phyloP scores from a whole-genome alignment of 2,797 vertebrate genomes.

The Rachycentron canadum region DNA sequence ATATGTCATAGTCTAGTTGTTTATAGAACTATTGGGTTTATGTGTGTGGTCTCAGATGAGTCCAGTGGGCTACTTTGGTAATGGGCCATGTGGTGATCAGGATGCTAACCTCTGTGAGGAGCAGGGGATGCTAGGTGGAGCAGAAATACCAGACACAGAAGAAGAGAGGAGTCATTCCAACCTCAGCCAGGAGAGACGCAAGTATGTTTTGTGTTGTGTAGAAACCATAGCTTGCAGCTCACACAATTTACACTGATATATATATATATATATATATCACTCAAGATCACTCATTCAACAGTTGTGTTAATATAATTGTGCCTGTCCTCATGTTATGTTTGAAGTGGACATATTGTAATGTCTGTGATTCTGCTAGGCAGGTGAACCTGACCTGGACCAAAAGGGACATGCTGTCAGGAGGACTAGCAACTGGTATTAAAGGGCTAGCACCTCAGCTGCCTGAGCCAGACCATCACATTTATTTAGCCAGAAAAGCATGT shows the following conservation, averaged over 20 bases:
- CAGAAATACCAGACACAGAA: constrained; percentile 73
- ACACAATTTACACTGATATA: background rate
- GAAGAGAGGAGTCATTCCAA: constrained; percentile 66
- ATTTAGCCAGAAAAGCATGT: constrained; percentile 82
- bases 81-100: constrained; percentile 53
- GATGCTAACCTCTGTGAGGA: constrained; percentile 72
- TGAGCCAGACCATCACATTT: constrained; percentile 65
- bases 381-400: constrained; percentile 81
- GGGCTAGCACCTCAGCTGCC: constrained; percentile 62
- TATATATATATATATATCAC: background rate
- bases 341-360: background rate
- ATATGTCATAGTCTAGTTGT: background rate
- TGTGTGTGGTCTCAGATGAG: constrained; percentile 61
- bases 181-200: constrained; percentile 74
- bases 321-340: background rate
- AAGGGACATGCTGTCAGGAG: constrained; percentile 71
- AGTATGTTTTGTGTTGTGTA: constrained; percentile 61
- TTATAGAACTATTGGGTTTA: constrained; percentile 6
- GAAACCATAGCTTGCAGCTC: background rate
- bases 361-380: constrained; percentile 65
- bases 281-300: background rate
- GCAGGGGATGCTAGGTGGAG: constrained; percentile 62
- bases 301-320: background rate
- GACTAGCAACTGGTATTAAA: constrained; percentile 54
- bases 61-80: constrained; percentile 63